Base-by-base conservation (phyloP, 2,888 invertebrate species). In the Pediacus dermestoides region DNA sequence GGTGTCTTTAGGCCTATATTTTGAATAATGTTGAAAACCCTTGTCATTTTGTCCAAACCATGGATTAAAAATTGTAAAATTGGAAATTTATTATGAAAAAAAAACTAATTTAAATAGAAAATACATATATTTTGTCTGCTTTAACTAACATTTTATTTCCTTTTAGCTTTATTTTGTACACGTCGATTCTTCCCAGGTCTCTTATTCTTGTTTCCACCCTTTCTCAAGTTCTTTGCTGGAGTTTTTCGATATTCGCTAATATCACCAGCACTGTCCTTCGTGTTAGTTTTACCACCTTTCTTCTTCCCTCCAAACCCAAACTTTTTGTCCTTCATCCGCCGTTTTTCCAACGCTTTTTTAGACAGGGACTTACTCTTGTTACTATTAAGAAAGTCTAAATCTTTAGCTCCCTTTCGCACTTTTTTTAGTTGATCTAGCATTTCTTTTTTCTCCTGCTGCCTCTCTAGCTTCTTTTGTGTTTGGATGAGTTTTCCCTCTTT, bases 251-350 rank as follows among this genome's bases (percentile, higher is more conserved):
- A 74, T 18, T 81, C 81, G 9, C 78, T 78, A 57, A 82, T 75
- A 61, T 82, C 80, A 16, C 77, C 78, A 1, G 82, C 73, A 48
- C 92, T 93, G 0, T 87, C 81, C 50, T 80, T 82, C 0, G 90
- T 91, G 61, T 97, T 97, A 28, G 78, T 71, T 66, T 97, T 97
- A 0, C 78, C 75, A 0, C 93, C 87, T 60, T 86, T 85, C 72
- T 97, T 97, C 65, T 91, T 92, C 1, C 96, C 96, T 16, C 97
- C 96, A 70, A 88, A 94, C 1, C 97, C 96, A 70, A 85, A 97
- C 66, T 88, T 93, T 39, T 82, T 76, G 63, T 93, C 84, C 62
- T 88, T 90, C 58, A 75, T 73, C 46, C 80, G 76, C 47, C 85
- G 73, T 64, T 76, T 81, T 4, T 72, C 72, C 1, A 68, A 57